Conservation (phyloP, 2,113 vertebrate species). For the Engraulis encrasicolus region DNA sequence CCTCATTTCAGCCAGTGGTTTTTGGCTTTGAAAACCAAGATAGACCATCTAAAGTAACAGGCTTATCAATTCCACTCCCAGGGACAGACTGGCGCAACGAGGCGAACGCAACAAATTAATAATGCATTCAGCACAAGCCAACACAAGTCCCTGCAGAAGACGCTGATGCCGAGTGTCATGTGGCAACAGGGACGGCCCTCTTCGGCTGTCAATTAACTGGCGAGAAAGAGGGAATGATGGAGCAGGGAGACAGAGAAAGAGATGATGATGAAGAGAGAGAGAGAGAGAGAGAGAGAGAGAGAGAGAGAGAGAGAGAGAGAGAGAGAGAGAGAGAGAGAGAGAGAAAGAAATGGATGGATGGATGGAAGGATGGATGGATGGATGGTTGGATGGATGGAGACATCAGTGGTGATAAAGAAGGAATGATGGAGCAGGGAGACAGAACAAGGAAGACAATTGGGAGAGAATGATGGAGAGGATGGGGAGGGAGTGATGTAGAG, state of each 20-base stretch:
- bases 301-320: neutral
- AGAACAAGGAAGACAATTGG: too few species aligned
- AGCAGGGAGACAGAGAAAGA: neutral
- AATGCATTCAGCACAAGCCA: constrained; percentile 19
- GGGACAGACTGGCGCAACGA: neutral
- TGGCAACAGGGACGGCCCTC: neutral
- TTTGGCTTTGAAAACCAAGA: neutral
- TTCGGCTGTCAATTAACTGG: neutral
- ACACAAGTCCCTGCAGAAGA: constrained; percentile 13
- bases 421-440: neutral
- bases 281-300: neutral
- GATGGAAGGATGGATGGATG: neutral
- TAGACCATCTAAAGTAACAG: constrained; percentile 17
- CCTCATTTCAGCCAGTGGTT: neutral
- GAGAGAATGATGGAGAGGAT: too few species aligned
- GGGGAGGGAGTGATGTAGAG: neutral
- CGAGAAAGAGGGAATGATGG: neutral
- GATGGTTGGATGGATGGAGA: too few species aligned
- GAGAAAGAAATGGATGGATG: neutral
- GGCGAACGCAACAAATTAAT: constrained; percentile 12
- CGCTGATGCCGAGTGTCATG: neutral
- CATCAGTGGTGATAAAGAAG: neutral
- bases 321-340: neutral
- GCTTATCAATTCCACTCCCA: constrained; percentile 19
- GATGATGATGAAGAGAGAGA: neutral